Evolutionary conservation across 2,888 invertebrate genomes (phyloP).

Genomic region (Apamea crenata): DNA sequence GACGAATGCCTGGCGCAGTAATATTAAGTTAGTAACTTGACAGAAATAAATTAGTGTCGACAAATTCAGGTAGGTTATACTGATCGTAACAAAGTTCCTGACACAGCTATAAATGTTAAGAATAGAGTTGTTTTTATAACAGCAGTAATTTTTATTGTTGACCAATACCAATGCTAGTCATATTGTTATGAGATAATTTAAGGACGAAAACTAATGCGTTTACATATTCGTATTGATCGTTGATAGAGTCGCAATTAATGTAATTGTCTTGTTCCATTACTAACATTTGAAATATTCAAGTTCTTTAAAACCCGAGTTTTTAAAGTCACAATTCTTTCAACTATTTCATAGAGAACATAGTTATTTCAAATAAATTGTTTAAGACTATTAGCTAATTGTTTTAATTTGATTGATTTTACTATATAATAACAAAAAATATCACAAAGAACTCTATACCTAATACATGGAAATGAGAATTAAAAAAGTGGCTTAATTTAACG

Average conservation of each 20-base stretch:
- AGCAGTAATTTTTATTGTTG: not conserved
- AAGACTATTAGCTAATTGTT: too few species aligned
- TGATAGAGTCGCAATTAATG: not conserved
- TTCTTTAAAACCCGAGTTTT: too few species aligned
- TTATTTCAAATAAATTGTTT: too few species aligned
- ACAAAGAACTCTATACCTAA: too few species aligned
- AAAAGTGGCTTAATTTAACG: too few species aligned
- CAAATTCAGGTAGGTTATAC: not conserved
- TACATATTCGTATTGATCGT: slow-evolving; percentile 4
- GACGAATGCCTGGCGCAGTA: not conserved
- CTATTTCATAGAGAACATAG: too few species aligned
- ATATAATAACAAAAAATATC: too few species aligned
- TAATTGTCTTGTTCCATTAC: not conserved
- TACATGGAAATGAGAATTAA: too few species aligned
- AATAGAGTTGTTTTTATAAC: not conserved
- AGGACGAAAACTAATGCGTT: not conserved
- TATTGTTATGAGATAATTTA: not conserved
- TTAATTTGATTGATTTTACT: too few species aligned
- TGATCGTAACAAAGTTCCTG: not conserved
- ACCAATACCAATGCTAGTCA: too few species aligned
- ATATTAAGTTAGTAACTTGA: not conserved
- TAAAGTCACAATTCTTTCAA: too few species aligned
- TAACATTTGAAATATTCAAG: not conserved
- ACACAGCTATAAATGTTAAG: not conserved
- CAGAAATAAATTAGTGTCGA: not conserved